Percentiles rank a stretch among this genome's conserved stretches.
These are phyloP conservation scores for Neoniphon sammara DNA, from an alignment of 2,797 vertebrate species.

Conservation along the genomic window DNA sequence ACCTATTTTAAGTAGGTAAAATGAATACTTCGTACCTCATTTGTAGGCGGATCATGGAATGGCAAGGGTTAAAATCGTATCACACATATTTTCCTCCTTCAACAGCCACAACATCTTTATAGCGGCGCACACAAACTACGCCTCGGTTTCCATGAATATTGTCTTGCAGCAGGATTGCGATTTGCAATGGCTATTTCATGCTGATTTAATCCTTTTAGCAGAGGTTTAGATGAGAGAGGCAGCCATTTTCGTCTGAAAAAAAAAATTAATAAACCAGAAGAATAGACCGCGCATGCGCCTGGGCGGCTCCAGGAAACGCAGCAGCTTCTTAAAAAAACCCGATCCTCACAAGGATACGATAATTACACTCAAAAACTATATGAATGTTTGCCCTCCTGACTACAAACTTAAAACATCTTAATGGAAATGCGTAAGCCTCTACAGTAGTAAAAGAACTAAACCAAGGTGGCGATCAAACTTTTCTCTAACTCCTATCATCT, in stretches of 20 bases:
- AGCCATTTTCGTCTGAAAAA: slow-evolving; percentile 85
- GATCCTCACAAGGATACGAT: background rate
- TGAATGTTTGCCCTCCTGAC: background rate
- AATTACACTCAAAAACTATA: background rate
- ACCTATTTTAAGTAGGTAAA: slow-evolving; percentile 15
- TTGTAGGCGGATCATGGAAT: slow-evolving; percentile 74
- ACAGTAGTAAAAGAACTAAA: too few relatives aligned
- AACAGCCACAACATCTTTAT: slow-evolving; percentile 70
- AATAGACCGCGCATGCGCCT: slow-evolving; percentile 80
- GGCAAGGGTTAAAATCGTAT: slow-evolving; percentile 80
- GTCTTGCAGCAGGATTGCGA: slow-evolving; percentile 15
- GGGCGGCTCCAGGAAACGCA: slow-evolving; percentile 56
- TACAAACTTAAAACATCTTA: background rate
- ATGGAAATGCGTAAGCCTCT: too few relatives aligned
- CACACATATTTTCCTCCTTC: slow-evolving; percentile 75
- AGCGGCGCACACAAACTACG: slow-evolving; percentile 44
- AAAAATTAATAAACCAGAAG: slow-evolving; percentile 74
- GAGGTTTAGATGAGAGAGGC: slow-evolving; percentile 80
- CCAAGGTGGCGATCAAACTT: too few relatives aligned
- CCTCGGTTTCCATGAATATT: slow-evolving; percentile 14
- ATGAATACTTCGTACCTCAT: slow-evolving; percentile 79
- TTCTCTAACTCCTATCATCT: background rate
- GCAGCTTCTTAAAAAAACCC: slow-evolving; percentile 16
- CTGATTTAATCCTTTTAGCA: slow-evolving; percentile 65
- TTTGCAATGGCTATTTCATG: slow-evolving; percentile 46